Evolutionary conservation across 2,113 vertebrate species (phyloP).

Genomic region (Eclectus roratus): DNA sequence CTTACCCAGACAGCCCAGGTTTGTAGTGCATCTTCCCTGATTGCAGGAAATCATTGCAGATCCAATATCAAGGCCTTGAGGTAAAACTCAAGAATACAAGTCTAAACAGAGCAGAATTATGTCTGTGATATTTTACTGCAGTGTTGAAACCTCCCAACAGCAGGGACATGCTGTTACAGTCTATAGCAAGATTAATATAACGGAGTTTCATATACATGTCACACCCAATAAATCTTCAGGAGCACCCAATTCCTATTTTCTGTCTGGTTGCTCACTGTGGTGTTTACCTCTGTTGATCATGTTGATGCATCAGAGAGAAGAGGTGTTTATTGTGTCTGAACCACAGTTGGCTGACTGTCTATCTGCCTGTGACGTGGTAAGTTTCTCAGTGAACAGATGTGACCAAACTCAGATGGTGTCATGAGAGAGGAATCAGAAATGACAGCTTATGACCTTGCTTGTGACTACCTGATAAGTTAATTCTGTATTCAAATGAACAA

Average conservation of each 20-base stretch:
- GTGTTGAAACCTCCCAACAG: not conserved
- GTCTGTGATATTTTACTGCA: not conserved
- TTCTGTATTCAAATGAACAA: not conserved
- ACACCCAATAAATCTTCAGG: not conserved
- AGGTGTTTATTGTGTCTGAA: not conserved
- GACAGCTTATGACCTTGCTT: not conserved
- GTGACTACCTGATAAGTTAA: not conserved
- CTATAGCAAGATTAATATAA: not conserved
- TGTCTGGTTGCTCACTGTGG: not conserved
- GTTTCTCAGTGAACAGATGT: not conserved
- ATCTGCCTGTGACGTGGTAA: not conserved
- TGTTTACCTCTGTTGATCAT: not conserved
- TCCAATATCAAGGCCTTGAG: not conserved
- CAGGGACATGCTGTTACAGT: not conserved
- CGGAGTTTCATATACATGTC: not conserved
- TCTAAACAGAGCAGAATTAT: not conserved
- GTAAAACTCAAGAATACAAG: not conserved
- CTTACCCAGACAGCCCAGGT: not conserved
- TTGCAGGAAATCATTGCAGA: conserved; percentile 6
- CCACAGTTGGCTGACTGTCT: not conserved
- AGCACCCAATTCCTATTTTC: not conserved
- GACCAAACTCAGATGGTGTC: not conserved
- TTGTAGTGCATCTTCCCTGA: not conserved
- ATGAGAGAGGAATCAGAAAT: not conserved
- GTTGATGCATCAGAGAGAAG: not conserved